phyloP scores from a whole-genome alignment of 2,888 invertebrate genomes.

The Lasioglossum villosulum region DNA sequence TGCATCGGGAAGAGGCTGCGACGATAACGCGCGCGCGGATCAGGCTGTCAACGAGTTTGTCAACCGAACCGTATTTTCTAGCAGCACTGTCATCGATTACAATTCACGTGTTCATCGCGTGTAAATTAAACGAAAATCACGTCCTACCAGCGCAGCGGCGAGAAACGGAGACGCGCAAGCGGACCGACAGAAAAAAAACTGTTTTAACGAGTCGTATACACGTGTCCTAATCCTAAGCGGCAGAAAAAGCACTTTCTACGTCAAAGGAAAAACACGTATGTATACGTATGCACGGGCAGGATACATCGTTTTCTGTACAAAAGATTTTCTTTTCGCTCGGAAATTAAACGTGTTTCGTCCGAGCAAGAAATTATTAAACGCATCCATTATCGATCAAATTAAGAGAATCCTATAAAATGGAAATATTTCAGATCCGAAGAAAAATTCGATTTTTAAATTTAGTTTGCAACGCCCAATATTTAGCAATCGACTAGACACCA shows the following conservation, averaged over 20 bases:
- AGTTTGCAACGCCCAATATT: too few relatives aligned
- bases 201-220: not conserved
- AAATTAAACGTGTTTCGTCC: too few relatives aligned
- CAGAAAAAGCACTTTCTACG: not conserved
- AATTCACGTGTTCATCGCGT: conserved; percentile 60
- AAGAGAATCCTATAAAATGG: too few relatives aligned
- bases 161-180: not conserved
- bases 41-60: conserved; percentile 19
- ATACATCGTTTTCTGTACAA: too few relatives aligned
- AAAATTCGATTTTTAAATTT: too few relatives aligned
- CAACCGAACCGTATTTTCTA: not conserved
- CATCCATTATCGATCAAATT: too few relatives aligned
- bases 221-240: not conserved
- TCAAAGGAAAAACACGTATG: too few relatives aligned
- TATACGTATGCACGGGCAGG: too few relatives aligned
- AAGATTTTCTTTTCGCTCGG: too few relatives aligned
- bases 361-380: too few relatives aligned
- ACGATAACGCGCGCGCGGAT: not conserved
- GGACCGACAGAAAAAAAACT: not conserved
- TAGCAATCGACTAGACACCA: too few relatives aligned
- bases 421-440: too few relatives aligned
- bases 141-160: not conserved
- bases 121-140: conserved; percentile 28
- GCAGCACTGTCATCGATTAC: conserved; percentile 27
- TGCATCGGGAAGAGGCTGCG: not conserved